These are phyloP conservation scores for Lacanobia wlatinum DNA, from an alignment of 2,888 invertebrate species.

Conservation along the genomic window DNA sequence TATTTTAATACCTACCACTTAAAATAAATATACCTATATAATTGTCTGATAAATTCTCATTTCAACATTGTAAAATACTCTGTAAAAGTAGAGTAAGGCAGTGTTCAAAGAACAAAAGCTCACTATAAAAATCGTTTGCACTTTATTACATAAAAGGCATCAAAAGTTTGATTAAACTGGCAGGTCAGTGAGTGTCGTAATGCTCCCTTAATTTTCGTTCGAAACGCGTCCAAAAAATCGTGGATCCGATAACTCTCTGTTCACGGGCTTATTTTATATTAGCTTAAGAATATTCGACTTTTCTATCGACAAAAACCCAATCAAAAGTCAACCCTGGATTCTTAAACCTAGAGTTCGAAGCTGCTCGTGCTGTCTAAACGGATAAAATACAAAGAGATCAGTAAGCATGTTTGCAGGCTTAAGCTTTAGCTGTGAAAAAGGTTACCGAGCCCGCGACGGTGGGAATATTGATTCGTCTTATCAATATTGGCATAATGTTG, in stretches of 20 bases:
- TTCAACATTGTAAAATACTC: conserved; percentile 33
- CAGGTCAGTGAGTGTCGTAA: conserved; percentile 79
- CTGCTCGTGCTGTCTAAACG: conserved; percentile 46
- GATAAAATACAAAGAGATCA: conserved; percentile 78
- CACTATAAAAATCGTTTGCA: conserved; percentile 55
- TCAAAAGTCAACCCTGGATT: conserved; percentile 30
- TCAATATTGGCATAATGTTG: conserved; percentile 81
- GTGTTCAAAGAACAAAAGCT: conserved; percentile 33
- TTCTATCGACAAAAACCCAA: conserved; percentile 53
- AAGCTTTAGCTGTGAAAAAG: conserved; percentile 79
- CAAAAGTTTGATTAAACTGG: conserved; percentile 70
- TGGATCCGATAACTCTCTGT: conserved; percentile 83
- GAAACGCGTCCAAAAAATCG: conserved; percentile 80
- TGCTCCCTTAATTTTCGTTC: conserved; percentile 78
- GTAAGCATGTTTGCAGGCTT: conserved; percentile 78
- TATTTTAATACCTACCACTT: conserved; percentile 1
- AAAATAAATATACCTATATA: conserved; percentile 33
- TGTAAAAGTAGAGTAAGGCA: conserved; percentile 39
- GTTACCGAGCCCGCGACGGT: conserved; percentile 77
- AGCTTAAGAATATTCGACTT: conserved; percentile 79
- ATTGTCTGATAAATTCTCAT: conserved; percentile 24
- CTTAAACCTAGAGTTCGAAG: conserved; percentile 32
- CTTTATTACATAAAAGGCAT: conserved; percentile 58
- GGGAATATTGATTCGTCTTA: conserved; percentile 83
- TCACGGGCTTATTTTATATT: conserved; percentile 75